Evolutionary conservation across 2,113 vertebrate genomes (phyloP).

Genomic region (Melospiza georgiana): DNA sequence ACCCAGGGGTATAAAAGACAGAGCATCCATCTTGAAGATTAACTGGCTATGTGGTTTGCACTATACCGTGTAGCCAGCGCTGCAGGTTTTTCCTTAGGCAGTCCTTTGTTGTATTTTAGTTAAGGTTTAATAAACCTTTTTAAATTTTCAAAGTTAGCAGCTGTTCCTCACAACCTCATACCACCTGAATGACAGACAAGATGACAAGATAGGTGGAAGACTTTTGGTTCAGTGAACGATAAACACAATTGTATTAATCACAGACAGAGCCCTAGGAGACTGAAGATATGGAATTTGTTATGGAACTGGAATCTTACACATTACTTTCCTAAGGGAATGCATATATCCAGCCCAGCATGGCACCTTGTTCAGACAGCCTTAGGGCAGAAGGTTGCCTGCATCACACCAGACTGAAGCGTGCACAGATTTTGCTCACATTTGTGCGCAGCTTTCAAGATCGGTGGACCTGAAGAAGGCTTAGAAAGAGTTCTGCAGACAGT

Average conservation of each 20-base stretch:
- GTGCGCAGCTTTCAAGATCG: background rate
- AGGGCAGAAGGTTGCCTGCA: background rate
- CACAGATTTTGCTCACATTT: background rate
- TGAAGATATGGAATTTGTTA: background rate
- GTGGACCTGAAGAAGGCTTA: background rate
- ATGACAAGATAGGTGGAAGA: background rate
- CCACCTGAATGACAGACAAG: background rate
- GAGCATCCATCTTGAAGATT: too few species aligned
- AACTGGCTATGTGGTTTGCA: too few species aligned
- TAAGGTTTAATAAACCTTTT: too few species aligned
- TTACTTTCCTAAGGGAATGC: background rate
- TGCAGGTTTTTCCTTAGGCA: too few species aligned
- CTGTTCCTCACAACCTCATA: too few species aligned
- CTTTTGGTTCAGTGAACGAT: background rate
- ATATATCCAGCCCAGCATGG: fast-evolving
- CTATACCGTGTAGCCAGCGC: too few species aligned
- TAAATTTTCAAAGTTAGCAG: too few species aligned
- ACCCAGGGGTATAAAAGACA: too few species aligned
- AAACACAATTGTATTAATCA: background rate
- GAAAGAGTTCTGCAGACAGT: background rate
- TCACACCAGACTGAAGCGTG: background rate
- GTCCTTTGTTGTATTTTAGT: too few species aligned
- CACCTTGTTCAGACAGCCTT: background rate
- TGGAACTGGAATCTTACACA: background rate
- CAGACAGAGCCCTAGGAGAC: background rate